Evolutionary conservation across 1,140 invertebrate genomes (phyloP).

Genomic region (Trichonephila clavipes): DNA sequence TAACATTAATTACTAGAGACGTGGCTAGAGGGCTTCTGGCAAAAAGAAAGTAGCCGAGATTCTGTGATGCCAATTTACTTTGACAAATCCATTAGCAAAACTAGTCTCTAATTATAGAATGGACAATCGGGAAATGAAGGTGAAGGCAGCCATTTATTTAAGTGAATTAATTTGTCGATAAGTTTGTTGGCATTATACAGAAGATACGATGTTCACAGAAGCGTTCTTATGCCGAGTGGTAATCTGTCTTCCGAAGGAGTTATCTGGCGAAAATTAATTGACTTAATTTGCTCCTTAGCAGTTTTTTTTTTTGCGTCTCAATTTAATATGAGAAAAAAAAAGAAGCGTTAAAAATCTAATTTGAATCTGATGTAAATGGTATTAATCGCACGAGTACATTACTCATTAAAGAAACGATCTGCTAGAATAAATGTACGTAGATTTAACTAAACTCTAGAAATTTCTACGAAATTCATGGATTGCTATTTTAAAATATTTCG

Average conservation of each 20-base stretch:
- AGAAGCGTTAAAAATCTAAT: too few species aligned
- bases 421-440: too few species aligned
- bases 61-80: slow-evolving; percentile 13
- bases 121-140: neutral
- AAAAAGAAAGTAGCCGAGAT: neutral
- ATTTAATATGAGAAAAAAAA: too few species aligned
- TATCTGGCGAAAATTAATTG: neutral
- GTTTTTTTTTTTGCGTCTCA: too few species aligned
- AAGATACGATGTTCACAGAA: neutral
- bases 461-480: too few species aligned
- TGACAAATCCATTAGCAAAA: slow-evolving; percentile 27
- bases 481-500: too few species aligned
- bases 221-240: neutral
- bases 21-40: neutral
- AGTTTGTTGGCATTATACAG: neutral
- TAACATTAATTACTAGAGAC: slow-evolving; percentile 17
- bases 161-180: neutral
- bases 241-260: neutral
- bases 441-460: too few species aligned
- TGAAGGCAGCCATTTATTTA: neutral
- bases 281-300: too few species aligned
- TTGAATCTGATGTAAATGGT: too few species aligned
- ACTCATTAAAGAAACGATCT: too few species aligned
- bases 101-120: neutral
- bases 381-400: too few species aligned